Conservation (phyloP, 2,888 invertebrate genomes). For the Urechis unicinctus region DNA sequence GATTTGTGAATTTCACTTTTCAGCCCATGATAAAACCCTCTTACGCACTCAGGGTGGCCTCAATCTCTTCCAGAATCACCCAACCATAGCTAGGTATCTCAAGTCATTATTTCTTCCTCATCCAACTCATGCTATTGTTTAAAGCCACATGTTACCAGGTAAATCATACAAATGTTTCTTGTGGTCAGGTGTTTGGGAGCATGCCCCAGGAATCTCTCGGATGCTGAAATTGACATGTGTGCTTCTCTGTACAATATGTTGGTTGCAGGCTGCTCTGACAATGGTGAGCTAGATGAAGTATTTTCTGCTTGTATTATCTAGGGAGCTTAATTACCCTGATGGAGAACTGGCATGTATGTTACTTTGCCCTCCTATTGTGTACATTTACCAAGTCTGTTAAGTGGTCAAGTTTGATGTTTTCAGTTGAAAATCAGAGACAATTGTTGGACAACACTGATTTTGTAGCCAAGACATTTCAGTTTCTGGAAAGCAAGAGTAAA, state of each 20-base stretch:
- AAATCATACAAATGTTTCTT: too few species aligned
- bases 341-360: too few species aligned
- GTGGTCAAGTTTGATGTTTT: too few species aligned
- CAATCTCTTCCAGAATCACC: slow-evolving; percentile 21
- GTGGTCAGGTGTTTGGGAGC: slow-evolving; percentile 33
- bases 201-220: slow-evolving; percentile 28
- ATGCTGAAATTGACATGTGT: slow-evolving; percentile 38
- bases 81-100: slow-evolving; percentile 22
- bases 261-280: slow-evolving; percentile 33
- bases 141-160: too few species aligned
- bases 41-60: slow-evolving; percentile 33
- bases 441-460: too few species aligned
- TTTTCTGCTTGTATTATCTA: background rate
- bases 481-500: background rate
- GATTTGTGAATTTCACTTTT: slow-evolving; percentile 3
- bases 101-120: background rate
- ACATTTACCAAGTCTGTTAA: too few species aligned
- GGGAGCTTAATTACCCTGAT: background rate
- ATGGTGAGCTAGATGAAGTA: slow-evolving; percentile 26
- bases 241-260: slow-evolving; percentile 29
- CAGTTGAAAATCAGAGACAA: too few species aligned
- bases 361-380: too few species aligned
- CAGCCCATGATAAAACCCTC: slow-evolving; percentile 18
- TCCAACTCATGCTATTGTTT: background rate
- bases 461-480: too few species aligned